Percentiles rank a stretch among this genome's conserved stretches.
Evolutionary conservation across 2,797 vertebrate genomes (phyloP).

Genomic region (Ptychadena robeensis): DNA sequence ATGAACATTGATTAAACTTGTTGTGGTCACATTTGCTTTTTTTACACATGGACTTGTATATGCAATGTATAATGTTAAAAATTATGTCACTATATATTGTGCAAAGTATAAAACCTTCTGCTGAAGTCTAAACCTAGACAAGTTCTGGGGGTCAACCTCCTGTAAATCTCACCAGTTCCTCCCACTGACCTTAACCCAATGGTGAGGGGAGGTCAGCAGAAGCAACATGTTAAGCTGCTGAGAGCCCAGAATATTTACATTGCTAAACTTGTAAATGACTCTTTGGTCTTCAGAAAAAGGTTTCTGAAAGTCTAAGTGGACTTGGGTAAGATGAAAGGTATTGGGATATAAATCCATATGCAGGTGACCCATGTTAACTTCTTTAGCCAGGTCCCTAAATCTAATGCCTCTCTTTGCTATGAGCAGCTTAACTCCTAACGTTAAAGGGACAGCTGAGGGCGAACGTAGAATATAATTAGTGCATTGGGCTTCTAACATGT

Average conservation of each 20-base stretch:
- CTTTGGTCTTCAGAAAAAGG: neutral
- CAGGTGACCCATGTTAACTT: neutral
- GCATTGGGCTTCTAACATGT: neutral
- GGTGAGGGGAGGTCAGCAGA: too few species aligned
- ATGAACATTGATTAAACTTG: constrained; percentile 1
- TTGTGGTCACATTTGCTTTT: neutral
- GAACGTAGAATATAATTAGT: neutral
- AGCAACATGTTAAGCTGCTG: too few species aligned
- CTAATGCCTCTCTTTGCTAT: too few species aligned
- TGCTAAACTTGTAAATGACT: neutral
- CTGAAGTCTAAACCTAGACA: neutral
- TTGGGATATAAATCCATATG: neutral
- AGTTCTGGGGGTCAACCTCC: neutral
- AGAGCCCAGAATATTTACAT: neutral
- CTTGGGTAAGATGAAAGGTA: neutral
- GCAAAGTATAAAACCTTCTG: neutral
- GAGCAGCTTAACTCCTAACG: neutral
- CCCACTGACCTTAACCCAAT: too few species aligned
- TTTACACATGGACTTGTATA: constrained; percentile 35
- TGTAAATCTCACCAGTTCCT: too few species aligned
- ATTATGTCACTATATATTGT: too few species aligned
- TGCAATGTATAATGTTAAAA: constrained; percentile 24
- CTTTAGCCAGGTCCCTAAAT: too few species aligned
- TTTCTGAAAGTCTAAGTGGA: neutral
- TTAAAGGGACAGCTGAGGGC: neutral